Evolutionary conservation across 2,113 vertebrate species (phyloP).

Genomic region (Lagopus leucura): DNA sequence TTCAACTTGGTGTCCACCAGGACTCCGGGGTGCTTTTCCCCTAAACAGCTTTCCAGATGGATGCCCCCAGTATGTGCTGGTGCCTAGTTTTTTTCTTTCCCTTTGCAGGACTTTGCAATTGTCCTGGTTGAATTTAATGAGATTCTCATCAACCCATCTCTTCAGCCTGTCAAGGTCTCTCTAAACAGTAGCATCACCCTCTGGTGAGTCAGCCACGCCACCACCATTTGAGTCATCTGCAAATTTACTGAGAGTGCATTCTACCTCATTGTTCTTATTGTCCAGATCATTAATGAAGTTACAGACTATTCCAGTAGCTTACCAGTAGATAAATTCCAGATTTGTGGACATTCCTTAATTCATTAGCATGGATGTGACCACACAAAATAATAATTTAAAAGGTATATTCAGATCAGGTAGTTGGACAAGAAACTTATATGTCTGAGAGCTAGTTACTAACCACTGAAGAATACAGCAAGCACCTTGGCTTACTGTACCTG

Average conservation of each 20-base stretch:
- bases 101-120: background rate
- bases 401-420: background rate
- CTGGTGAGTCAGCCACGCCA: background rate
- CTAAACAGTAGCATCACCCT: background rate
- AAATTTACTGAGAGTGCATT: background rate
- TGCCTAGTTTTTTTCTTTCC: background rate
- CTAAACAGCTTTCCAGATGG: background rate
- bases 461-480: background rate
- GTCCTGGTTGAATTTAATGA: background rate
- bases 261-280: background rate
- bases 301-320: fast-evolving
- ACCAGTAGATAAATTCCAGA: background rate
- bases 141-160: background rate
- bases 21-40: background rate
- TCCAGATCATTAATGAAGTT: background rate
- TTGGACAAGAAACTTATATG: background rate
- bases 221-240: background rate
- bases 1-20: background rate
- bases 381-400: background rate
- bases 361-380: background rate
- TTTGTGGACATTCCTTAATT: background rate
- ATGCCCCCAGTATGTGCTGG: background rate
- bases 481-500: background rate
- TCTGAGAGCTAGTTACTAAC: background rate
- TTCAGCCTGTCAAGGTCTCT: background rate